Base-by-base conservation (phyloP, 2,113 vertebrate genomes). In the Megaceryle torquata region DNA sequence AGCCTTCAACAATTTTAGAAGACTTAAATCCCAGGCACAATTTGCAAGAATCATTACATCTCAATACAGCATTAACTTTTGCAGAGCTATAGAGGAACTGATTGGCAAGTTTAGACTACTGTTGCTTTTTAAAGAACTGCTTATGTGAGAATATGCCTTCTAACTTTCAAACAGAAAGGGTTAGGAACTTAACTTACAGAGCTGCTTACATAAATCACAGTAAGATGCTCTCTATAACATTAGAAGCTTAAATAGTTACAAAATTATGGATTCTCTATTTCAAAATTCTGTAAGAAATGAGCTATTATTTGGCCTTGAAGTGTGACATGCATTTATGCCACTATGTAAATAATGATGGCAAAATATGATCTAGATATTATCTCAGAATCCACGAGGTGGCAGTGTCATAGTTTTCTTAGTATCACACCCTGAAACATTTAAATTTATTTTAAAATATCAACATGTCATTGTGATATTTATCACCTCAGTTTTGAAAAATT, bases 381-480 rank as follows among this genome's bases (percentile, higher is more conserved):
- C 92, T 96, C 46, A 78, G 74, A 96, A 96, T 93, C 95, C 97
- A 97, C 97, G 94, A 97, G 97, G 97, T 96, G 97, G 97, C 96
- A 97, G 96, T 96, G 90, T 96, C 94, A 93, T 75, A 95, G 94
- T 94, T 95, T 95, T 76, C 96, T 95, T 91, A 84, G 75, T 82
- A 91, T 59, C 68, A 17, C 43, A 50, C 60, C 68, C 93, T 87
- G 88, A 97, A 97, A 96, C n/a, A 77, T 70, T 41, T 80, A 8
- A 8, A 86, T 77, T 86, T 79, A 29, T 64, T 91, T 82, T 61
- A 61, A 86, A 97, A 96, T 57, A 48, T 28, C 83, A 75, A 88
- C 86, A 65, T 76, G 56, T 86, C 72, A 88, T 59, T 88, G 84
- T 96, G 92, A 91, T 96, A 94, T 96, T 89, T 96, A 90, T 95